Evolutionary conservation across 2,797 vertebrate genomes (phyloP).

Genomic region (Aplochiton taeniatus): DNA sequence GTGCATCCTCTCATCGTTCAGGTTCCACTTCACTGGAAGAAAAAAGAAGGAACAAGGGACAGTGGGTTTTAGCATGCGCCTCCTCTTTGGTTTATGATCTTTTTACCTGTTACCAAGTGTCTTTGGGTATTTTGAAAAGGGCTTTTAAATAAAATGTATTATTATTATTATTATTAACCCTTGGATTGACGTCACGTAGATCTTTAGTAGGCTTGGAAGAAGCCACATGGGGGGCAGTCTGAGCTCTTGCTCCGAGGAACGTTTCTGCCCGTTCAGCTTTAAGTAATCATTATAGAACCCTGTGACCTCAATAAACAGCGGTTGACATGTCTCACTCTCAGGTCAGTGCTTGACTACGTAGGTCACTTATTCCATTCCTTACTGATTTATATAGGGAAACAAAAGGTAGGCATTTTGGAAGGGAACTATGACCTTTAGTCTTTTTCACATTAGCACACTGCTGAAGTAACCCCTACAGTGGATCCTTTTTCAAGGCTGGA

Average conservation of each 20-base stretch:
- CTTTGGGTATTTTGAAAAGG: no score
- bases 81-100: no score
- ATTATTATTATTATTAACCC: no score
- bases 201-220: background rate
- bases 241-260: background rate
- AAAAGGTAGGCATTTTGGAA: no score
- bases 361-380: background rate
- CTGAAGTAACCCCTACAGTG: background rate
- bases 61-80: background rate
- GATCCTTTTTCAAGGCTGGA: background rate
- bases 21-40: slow-evolving; percentile 89
- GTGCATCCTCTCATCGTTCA: slow-evolving; percentile 88
- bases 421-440: background rate
- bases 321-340: slow-evolving; percentile 21
- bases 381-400: no score
- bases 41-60: slow-evolving; percentile 13
- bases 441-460: slow-evolving; percentile 1
- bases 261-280: background rate
- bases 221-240: background rate
- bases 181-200: no score
- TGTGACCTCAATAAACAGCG: slow-evolving; percentile 14
- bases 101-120: no score
- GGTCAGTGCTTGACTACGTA: slow-evolving; percentile 27
- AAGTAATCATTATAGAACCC: slow-evolving; percentile 21
- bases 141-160: no score